Evolutionary conservation across 1,140 invertebrate species (phyloP).

Genomic region (Delia radicum): DNA sequence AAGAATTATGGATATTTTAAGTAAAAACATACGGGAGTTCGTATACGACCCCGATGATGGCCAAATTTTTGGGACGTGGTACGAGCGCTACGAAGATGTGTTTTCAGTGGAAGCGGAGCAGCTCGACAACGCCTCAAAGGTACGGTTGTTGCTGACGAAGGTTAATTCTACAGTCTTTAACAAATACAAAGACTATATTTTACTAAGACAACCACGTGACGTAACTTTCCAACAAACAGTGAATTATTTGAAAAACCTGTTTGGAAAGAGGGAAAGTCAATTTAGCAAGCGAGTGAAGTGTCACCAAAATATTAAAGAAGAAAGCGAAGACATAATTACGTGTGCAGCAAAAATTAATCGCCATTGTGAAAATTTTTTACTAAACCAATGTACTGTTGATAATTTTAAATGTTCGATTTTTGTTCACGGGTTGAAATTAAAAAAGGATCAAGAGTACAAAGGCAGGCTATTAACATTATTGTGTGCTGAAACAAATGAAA

Average conservation of each 20-base stretch:
- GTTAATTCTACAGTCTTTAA: background rate
- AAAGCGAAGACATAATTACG: background rate
- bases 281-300: background rate
- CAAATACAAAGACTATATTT: background rate
- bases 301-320: background rate
- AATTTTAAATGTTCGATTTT: background rate
- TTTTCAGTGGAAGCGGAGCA: background rate
- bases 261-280: background rate
- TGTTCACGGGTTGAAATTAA: background rate
- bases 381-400: background rate
- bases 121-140: background rate
- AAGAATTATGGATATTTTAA: background rate
- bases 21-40: background rate
- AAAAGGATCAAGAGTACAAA: too few relatives aligned
- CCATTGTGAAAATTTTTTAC: slow-evolving; percentile 5
- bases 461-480: too few relatives aligned
- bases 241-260: background rate
- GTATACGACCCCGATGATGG: background rate
- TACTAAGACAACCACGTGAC: background rate
- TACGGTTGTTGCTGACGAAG: background rate
- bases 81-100: background rate
- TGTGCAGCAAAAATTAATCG: background rate
- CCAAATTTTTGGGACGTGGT: background rate
- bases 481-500: too few relatives aligned
- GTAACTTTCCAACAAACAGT: background rate